Evolutionary conservation across 2,797 vertebrate genomes (phyloP).

Genomic region (Allobates femoralis): DNA sequence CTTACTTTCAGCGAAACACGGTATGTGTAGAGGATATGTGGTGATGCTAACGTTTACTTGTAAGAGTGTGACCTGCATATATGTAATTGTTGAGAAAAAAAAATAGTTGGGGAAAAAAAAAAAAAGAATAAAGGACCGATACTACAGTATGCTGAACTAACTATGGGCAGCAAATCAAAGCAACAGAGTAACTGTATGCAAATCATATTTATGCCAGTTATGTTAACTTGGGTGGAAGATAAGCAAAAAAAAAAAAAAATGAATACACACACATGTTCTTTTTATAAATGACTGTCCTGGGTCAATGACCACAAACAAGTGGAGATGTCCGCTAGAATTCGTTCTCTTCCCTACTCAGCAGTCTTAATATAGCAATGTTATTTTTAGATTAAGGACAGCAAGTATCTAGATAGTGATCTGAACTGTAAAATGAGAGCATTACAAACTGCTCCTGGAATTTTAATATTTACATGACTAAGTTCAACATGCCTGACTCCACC

Average conservation of each 20-base stretch:
- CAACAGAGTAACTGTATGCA: too few species aligned
- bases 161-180: too few species aligned
- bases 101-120: too few species aligned
- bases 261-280: not conserved
- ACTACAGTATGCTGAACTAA: too few species aligned
- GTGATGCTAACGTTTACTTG: too few species aligned
- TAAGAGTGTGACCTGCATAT: too few species aligned
- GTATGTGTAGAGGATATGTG: too few species aligned
- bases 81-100: too few species aligned
- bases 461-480: conserved; percentile 41
- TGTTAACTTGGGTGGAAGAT: too few species aligned
- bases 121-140: too few species aligned
- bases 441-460: conserved; percentile 44
- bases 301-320: conserved; percentile 37
- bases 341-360: not conserved
- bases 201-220: too few species aligned
- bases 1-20: too few species aligned
- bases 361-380: conserved; percentile 36
- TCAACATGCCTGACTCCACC: not conserved
- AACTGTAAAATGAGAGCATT: conserved; percentile 13
- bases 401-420: conserved; percentile 40
- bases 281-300: not conserved
- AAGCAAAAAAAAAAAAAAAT: not conserved
- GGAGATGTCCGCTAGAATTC: not conserved
- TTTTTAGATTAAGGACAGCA: conserved; percentile 42